Evolutionary conservation across 1,140 invertebrate genomes (phyloP).

Genomic region (Mizuhopecten yessoensis): DNA sequence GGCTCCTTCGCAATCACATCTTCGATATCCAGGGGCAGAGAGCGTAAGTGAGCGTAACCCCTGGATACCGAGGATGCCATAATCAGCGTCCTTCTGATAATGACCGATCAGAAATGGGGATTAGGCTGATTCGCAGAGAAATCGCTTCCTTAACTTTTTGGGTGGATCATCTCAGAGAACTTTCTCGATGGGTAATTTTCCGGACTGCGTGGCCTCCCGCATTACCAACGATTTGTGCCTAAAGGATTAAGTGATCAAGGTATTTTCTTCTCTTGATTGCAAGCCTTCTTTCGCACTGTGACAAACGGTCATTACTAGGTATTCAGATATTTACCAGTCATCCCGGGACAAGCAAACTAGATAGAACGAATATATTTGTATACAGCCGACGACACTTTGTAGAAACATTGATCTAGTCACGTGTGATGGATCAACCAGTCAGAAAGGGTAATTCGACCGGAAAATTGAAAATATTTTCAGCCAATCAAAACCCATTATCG

Average conservation of each 20-base stretch:
- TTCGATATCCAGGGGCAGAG: too few species aligned
- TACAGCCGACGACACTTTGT: neutral
- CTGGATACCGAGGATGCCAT: too few species aligned
- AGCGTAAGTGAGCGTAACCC: too few species aligned
- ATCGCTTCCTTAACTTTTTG: neutral
- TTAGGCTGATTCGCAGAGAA: neutral
- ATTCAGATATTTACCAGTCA: neutral
- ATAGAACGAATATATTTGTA: neutral
- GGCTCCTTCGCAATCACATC: too few species aligned
- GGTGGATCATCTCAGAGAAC: neutral
- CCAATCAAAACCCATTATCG: slow-evolving; percentile 38
- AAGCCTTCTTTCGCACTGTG: neutral
- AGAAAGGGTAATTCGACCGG: slow-evolving; percentile 1
- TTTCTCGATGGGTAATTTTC: neutral
- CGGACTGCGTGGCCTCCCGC: neutral
- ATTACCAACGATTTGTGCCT: neutral
- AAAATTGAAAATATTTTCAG: slow-evolving; percentile 40
- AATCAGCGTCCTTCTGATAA: too few species aligned
- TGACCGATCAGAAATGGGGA: neutral
- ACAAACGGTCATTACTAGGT: neutral
- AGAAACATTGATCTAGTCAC: neutral
- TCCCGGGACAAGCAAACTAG: neutral
- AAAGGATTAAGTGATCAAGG: neutral
- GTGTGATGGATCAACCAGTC: neutral
- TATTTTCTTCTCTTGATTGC: neutral